Evolutionary conservation across 2,797 vertebrate genomes (phyloP).

Genomic region (Darevskia mixta): DNA sequence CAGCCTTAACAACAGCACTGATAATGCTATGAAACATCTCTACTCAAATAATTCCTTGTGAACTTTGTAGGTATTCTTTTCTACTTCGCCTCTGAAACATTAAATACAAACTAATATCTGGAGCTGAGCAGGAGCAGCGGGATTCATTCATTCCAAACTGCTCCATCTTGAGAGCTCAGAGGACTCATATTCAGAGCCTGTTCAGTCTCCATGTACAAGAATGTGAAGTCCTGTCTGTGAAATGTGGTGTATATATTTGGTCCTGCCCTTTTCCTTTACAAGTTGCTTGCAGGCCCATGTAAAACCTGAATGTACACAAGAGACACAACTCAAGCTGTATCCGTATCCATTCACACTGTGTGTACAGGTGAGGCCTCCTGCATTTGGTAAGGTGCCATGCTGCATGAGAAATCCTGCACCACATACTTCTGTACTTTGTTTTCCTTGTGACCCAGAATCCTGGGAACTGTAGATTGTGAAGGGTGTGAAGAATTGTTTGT

Average conservation of each 20-base stretch:
- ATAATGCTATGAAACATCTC: neutral
- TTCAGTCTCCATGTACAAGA: neutral
- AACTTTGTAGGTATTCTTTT: neutral
- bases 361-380: neutral
- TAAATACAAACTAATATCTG: neutral
- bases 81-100: slow-evolving; percentile 12
- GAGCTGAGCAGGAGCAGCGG: neutral
- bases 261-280: neutral
- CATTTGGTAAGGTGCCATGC: neutral
- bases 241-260: neutral
- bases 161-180: neutral
- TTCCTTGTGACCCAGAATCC: no score
- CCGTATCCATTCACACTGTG: neutral
- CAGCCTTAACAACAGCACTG: slow-evolving; percentile 20
- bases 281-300: neutral
- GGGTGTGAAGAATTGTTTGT: no score
- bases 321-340: neutral
- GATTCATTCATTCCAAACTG: neutral
- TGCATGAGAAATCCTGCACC: neutral
- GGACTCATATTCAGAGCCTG: neutral
- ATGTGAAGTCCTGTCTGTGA: neutral
- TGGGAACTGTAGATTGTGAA: no score
- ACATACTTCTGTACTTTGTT: neutral
- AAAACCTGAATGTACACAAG: neutral
- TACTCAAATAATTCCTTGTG: rapidly evolving